Evolutionary conservation across 2,888 invertebrate genomes (phyloP).

Genomic region (Drosophila ustulata): DNA sequence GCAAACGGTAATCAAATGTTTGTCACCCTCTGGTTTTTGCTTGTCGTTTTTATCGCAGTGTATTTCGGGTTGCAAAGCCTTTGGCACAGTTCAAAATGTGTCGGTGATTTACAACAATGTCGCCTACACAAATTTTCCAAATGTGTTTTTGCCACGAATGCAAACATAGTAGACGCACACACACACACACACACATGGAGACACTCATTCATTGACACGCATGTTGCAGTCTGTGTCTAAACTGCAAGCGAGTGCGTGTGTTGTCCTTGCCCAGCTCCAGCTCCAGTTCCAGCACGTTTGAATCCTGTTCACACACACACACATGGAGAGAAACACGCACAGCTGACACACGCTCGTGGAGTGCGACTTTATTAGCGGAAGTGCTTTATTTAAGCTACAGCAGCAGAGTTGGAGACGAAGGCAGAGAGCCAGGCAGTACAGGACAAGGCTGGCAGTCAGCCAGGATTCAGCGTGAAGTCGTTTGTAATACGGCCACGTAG

Average conservation of each 20-base stretch:
- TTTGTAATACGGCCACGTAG: constrained; percentile 77
- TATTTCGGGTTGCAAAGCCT: constrained; percentile 39
- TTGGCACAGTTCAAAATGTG: constrained; percentile 64
- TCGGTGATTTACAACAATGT: constrained; percentile 79
- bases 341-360: constrained; percentile 35
- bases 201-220: constrained; percentile 67
- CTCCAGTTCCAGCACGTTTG: constrained; percentile 32
- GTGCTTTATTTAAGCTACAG: constrained; percentile 79
- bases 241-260: constrained; percentile 57
- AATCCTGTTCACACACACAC: constrained; percentile 5
- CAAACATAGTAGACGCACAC: constrained; percentile 53
- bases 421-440: constrained; percentile 34
- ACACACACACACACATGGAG: constrained; percentile 26
- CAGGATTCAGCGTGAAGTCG: constrained; percentile 67
- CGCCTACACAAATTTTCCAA: constrained; percentile 77
- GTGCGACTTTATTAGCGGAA: constrained; percentile 81
- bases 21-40: background rate
- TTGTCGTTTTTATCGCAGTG: constrained; percentile 45
- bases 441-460: constrained; percentile 51
- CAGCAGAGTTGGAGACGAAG: background rate
- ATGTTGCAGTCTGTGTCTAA: constrained; percentile 68
- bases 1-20: background rate
- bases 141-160: constrained; percentile 79
- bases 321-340: constrained; percentile 6
- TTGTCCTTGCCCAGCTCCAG: constrained; percentile 41